A percentile compares a stretch with the other conserved stretches of the same genome.
Evolutionary conservation across 2,113 vertebrate genomes (phyloP).

Genomic region (Phocoena sinus): DNA sequence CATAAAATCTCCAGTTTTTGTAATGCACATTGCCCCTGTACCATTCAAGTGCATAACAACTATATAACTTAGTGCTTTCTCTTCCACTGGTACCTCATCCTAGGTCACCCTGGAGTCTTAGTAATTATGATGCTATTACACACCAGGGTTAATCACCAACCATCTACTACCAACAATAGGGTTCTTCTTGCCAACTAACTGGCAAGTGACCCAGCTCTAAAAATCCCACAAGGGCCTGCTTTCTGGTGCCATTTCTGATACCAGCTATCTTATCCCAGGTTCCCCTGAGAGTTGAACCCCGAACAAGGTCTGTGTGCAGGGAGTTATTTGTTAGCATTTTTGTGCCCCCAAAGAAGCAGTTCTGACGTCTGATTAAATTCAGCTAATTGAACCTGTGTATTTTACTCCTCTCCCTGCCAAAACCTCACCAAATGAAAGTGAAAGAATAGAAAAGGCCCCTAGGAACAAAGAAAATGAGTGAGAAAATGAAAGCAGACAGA

Average conservation of each 20-base stretch:
- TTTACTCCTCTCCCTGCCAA: not conserved
- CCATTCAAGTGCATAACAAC: not conserved
- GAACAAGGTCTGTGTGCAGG: not conserved
- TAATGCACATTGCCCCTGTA: not conserved
- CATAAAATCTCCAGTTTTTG: not conserved
- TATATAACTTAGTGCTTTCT: not conserved
- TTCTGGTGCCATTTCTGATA: not conserved
- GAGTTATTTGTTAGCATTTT: not conserved
- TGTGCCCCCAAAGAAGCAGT: not conserved
- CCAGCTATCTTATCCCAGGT: not conserved
- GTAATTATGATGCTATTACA: not conserved
- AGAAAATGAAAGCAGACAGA: not conserved
- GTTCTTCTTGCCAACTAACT: not conserved
- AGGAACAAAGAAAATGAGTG: not conserved
- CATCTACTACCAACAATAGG: not conserved
- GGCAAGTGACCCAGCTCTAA: not conserved
- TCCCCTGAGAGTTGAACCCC: not conserved
- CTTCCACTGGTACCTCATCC: not conserved
- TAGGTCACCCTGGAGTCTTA: not conserved
- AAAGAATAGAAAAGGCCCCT: not conserved
- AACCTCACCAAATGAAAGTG: not conserved
- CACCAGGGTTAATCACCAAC: not conserved
- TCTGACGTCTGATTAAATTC: constrained; percentile 10
- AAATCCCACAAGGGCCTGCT: not conserved
- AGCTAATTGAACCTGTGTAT: not conserved